Base-by-base conservation (phyloP, 1,140 invertebrate genomes). In the Euura lappo region DNA sequence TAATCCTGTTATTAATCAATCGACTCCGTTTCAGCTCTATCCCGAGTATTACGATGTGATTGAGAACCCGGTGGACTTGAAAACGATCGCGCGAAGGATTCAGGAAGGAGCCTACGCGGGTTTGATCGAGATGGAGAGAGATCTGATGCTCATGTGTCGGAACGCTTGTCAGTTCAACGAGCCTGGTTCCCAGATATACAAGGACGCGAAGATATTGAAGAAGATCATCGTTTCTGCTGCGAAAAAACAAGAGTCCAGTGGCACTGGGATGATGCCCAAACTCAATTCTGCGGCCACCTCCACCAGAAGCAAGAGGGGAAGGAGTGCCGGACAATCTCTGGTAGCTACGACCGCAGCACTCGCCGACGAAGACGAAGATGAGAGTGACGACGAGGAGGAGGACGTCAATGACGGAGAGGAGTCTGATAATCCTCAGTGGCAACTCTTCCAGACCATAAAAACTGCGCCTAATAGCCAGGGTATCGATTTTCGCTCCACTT, bases 141-240 rank as follows among this genome's bases (percentile, higher is more conserved):
- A 99, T 89, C 85, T 99, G 6, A 83, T 94, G 75, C 88, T 96
- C 28, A 97, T 99, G 94, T 94, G 95, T 51, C 94, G 94, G 75
- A 99, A 99, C 89, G 98, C 98, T 0, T 98, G 97, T 82, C 90
- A 92, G 4, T 99, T 98, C 82, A 99, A 99, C 86, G 98, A 99
- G 83, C 96, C 98, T 0, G 96, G 97, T 0, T 99, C 97, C 3
- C 93, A 94, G 83, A 98, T 99, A 78, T 99, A 99, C 82, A 98
- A 97, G 86, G 96, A 98, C 89, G 97, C 97, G 1, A 97, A 97
- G 84, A 88, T 93, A 10, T 84, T 99, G 65, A 96, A 96, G 81
- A 97, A 96, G 84, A 92, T 94, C 8, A 88, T 88, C 44, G 83
- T 81, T 4, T 79, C 89, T 66, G 87, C 88, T n/a, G 86, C 89